phyloP scores from a whole-genome alignment of 2,113 vertebrate species.

The Eolophus roseicapilla region DNA sequence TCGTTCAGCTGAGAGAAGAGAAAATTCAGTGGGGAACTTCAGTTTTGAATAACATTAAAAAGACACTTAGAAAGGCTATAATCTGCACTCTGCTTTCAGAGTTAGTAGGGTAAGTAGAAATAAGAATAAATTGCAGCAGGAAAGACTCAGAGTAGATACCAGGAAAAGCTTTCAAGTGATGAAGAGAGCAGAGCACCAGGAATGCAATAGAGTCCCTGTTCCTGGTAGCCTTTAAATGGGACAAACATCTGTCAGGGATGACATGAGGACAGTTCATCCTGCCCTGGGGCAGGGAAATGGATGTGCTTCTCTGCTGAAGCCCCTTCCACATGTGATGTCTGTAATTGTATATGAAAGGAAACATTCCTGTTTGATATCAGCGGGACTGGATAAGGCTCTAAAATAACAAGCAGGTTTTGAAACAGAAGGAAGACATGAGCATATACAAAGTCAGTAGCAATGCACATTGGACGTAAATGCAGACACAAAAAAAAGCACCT shows the following conservation, averaged over 20 bases:
- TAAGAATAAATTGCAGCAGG: background rate
- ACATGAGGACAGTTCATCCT: background rate
- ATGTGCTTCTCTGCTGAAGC: background rate
- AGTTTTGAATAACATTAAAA: slow-evolving; percentile 42
- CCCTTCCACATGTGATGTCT: background rate
- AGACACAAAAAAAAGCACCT: background rate
- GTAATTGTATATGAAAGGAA: background rate
- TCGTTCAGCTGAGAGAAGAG: background rate
- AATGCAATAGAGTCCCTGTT: background rate
- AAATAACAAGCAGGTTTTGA: background rate
- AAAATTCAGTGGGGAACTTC: slow-evolving; percentile 16
- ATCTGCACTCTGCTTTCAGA: background rate
- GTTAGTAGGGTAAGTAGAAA: background rate
- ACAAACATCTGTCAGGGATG: background rate
- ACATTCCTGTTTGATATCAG: background rate
- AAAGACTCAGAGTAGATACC: background rate
- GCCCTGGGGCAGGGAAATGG: background rate
- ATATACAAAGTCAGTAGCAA: background rate
- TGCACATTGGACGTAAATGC: background rate
- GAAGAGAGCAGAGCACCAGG: background rate
- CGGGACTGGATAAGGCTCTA: background rate
- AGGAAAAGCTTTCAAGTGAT: background rate
- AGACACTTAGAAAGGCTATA: background rate
- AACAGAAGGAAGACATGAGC: background rate
- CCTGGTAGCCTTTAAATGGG: background rate